Conservation (phyloP, 2,797 vertebrate species). For the Artibeus lituratus region DNA sequence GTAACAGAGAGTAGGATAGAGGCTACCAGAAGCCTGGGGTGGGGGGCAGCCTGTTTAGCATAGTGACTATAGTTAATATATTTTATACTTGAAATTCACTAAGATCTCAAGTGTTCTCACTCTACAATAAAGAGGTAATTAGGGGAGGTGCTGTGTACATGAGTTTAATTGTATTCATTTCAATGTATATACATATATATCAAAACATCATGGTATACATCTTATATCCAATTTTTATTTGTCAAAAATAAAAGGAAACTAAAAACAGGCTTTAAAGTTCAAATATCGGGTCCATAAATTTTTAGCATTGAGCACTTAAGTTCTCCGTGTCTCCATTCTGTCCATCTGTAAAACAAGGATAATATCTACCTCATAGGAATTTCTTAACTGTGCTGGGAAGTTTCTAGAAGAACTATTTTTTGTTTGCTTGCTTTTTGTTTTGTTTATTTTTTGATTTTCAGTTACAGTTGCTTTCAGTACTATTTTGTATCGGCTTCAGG, state of each 20-base stretch:
- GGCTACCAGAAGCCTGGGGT: too few relatives aligned
- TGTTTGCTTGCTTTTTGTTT: too few relatives aligned
- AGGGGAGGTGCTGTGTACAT: not conserved
- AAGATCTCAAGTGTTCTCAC: not conserved
- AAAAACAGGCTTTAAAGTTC: not conserved
- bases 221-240: not conserved
- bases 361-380: not conserved
- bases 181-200: not conserved
- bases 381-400: not conserved
- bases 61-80: not conserved
- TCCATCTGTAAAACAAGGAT: not conserved
- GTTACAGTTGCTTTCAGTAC: too few relatives aligned
- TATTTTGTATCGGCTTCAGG: too few relatives aligned
- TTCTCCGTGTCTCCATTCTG: not conserved
- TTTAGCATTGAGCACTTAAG: not conserved
- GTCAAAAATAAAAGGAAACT: not conserved
- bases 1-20: too few relatives aligned
- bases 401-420: not conserved
- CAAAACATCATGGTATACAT: not conserved
- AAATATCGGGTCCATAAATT: not conserved
- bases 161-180: not conserved
- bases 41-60: too few relatives aligned
- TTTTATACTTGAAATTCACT: not conserved
- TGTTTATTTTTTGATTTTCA: too few relatives aligned
- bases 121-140: not conserved